Base-by-base conservation (phyloP, 2,113 vertebrate species). In the Rhineura floridana region DNA sequence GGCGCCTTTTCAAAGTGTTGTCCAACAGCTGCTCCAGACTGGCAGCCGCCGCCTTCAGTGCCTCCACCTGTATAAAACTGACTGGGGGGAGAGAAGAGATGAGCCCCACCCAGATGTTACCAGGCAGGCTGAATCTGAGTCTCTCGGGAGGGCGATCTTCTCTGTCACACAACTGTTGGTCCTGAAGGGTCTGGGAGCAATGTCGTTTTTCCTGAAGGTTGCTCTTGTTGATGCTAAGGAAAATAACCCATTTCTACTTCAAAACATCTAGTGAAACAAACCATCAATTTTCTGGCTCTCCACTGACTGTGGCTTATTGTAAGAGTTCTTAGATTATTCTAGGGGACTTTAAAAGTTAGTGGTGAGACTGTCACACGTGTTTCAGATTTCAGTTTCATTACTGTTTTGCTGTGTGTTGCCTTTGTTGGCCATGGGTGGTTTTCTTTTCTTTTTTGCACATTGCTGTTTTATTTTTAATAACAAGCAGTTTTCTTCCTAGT, bases 401-500 rank as follows among this genome's bases (percentile, higher is more conserved):
- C 52, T 55, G 17, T 28, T 81, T 77, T 48, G 36, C 59, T 70
- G 88, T 48, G 15, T 46, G 84, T 77, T 0, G 0, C 75, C 39
- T 46, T 63, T 23, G 21, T 42, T 75, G 69, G 11, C 13, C 70
- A 36, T 5, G 70, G 2, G 12, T 87, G 39, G 69, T 90, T 88
- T 85, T 88, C 80, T 81, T 67, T 80, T 83, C 89, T 2, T 30
- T 17, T 0, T 3, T n/a, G 0, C 21, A 62, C 76, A 42, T 90
- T 52, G 52, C 19, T 3, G n/a, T 78, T 85, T 88, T 77, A 59
- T 36, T 88, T 93, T 91, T 86, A 87, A 72, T 93, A 8, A 2
- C 73, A 0, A 81, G 1, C 62, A 1, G 4, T 86, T 25, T 70
- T 76, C 87, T 79, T 88, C 50, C 7, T 9, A 1, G 70, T 48